These are phyloP conservation scores for Trematomus loennbergii DNA, from an alignment of 2,113 vertebrate species.

Conservation along the genomic window DNA sequence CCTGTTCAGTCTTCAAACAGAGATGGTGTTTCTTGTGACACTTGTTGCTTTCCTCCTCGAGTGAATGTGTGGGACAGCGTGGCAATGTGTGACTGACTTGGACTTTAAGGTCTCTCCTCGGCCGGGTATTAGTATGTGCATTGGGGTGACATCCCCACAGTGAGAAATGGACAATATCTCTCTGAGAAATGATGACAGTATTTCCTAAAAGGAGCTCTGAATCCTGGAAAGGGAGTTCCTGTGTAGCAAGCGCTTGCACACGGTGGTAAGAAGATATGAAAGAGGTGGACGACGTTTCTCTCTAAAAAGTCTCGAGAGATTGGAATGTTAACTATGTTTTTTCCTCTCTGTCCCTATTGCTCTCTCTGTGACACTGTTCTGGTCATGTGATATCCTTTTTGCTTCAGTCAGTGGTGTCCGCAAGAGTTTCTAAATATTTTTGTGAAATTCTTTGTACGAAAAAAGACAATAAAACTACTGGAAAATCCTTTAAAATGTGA, in stretches of 20 bases:
- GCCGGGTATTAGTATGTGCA: slow-evolving; percentile 34
- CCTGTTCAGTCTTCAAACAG: not conserved
- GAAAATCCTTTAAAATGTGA: slow-evolving; percentile 37
- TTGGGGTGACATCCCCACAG: not conserved
- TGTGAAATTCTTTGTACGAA: slow-evolving; percentile 84
- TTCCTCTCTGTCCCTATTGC: slow-evolving; percentile 24
- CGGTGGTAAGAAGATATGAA: not conserved
- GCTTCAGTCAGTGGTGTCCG: slow-evolving; percentile 77
- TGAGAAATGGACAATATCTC: slow-evolving; percentile 3
- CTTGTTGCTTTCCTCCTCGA: not conserved
- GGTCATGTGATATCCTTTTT: slow-evolving; percentile 73
- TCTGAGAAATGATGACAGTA: not conserved
- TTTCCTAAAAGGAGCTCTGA: slow-evolving; percentile 18
- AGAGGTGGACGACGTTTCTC: slow-evolving; percentile 14
- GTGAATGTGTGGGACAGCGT: not conserved
- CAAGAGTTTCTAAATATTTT: slow-evolving; percentile 79
- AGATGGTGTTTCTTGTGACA: not conserved
- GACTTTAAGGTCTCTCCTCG: slow-evolving; percentile 16
- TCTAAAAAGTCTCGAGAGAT: slow-evolving; percentile 29
- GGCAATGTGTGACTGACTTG: slow-evolving; percentile 9
- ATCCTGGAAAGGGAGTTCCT: not conserved
- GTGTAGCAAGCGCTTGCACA: slow-evolving; percentile 1
- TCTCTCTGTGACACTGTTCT: slow-evolving; percentile 66
- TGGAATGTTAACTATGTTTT: slow-evolving; percentile 44
- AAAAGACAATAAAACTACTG: slow-evolving; percentile 73